Evolutionary conservation across 2,888 invertebrate genomes (phyloP).

Genomic region (Ferrisia virgata): DNA sequence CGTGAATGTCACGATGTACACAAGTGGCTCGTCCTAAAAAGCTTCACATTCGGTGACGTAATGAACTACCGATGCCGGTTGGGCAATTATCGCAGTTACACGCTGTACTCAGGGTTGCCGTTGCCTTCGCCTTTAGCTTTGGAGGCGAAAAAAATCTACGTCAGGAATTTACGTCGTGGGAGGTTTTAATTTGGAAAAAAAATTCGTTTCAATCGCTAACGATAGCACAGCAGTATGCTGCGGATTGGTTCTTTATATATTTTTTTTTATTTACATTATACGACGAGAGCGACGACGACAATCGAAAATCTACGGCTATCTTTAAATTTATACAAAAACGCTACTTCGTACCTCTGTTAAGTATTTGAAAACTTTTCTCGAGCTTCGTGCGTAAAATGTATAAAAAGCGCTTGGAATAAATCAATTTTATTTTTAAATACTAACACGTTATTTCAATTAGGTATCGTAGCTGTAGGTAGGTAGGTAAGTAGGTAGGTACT

Average conservation of each 20-base stretch:
- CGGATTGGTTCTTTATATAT: no score
- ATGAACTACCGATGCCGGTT: neutral
- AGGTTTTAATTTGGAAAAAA: neutral
- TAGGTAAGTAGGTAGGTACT: no score
- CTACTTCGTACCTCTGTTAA: neutral
- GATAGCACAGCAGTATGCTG: no score
- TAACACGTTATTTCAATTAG: slow-evolving; percentile 10
- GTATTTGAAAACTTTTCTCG: neutral
- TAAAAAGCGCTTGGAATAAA: neutral
- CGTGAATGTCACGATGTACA: slow-evolving; percentile 5
- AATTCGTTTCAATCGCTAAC: neutral
- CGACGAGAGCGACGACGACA: no score
- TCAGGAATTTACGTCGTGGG: neutral
- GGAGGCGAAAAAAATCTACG: neutral
- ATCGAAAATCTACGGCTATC: neutral
- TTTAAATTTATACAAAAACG: neutral
- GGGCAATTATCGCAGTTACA: neutral
- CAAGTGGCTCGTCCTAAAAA: neutral
- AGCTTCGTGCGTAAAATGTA: neutral
- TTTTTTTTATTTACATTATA: neutral
- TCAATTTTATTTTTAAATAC: neutral
- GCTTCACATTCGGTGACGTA: slow-evolving; percentile 2
- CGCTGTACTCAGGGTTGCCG: no score
- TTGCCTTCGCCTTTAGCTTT: neutral
- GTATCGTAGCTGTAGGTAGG: no score